phyloP scores from a whole-genome alignment of 2,797 vertebrate species.

The Borostomias antarcticus region DNA sequence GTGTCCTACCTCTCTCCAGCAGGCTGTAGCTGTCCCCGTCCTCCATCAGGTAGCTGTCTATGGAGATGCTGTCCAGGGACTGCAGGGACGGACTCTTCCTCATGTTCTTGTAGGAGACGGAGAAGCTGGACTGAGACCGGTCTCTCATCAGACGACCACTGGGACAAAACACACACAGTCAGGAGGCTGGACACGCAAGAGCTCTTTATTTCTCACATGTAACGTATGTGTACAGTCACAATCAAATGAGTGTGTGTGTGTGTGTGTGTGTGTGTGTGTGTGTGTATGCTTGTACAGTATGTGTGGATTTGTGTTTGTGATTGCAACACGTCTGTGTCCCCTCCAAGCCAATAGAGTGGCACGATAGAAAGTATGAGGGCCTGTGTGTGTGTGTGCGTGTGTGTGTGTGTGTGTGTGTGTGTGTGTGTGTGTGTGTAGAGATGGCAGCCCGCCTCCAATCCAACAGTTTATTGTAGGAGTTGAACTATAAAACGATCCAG shows the following conservation, averaged over 20 bases:
- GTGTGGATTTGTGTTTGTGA: background rate
- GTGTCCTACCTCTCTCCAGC: slow-evolving; percentile 84
- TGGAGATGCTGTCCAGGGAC: slow-evolving; percentile 93
- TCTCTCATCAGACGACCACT: slow-evolving; percentile 91
- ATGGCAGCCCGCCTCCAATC: background rate
- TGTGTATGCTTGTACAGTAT: background rate
- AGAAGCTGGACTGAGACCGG: slow-evolving; percentile 84
- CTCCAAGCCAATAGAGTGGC: background rate
- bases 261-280: background rate
- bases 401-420: background rate
- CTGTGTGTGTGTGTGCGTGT: background rate
- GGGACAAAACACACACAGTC: slow-evolving; percentile 7
- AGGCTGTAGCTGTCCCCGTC: slow-evolving; percentile 89
- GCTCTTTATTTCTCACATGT: no score
- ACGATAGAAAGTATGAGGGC: background rate
- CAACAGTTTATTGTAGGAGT: no score
- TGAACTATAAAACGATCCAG: no score
- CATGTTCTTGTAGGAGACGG: slow-evolving; percentile 91
- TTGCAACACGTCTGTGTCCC: background rate
- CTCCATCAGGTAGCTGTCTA: slow-evolving; percentile 92
- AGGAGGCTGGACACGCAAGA: no score
- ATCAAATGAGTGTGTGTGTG: background rate
- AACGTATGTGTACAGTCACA: background rate
- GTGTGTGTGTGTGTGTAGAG: background rate
- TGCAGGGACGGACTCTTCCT: slow-evolving; percentile 94